Evolutionary conservation across 64 coral and sea anemone genomes (phyloP).

Genomic region (Cladopsammia gracilis): DNA sequence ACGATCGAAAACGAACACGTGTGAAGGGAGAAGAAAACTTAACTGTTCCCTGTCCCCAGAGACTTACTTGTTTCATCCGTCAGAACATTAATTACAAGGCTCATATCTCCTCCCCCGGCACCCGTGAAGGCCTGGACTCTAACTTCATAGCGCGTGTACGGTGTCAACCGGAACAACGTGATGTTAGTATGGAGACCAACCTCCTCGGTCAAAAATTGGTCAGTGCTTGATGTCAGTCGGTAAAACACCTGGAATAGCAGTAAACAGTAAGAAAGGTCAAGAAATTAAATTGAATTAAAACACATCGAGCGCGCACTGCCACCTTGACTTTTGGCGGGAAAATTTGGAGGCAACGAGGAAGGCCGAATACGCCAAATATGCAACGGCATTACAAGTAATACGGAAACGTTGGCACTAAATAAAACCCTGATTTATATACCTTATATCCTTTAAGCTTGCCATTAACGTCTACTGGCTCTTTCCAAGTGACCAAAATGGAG

Average conservation of each 20-base stretch:
- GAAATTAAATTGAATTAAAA: background rate
- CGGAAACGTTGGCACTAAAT: too few relatives aligned
- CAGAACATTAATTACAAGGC: background rate
- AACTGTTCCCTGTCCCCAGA: background rate
- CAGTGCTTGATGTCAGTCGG: background rate
- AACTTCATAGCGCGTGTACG: conserved; percentile 68
- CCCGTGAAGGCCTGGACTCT: conserved; percentile 57
- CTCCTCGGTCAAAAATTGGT: too few relatives aligned
- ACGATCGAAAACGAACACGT: too few relatives aligned
- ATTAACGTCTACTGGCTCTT: conserved; percentile 59
- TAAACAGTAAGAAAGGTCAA: background rate
- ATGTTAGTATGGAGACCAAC: background rate
- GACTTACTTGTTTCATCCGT: conserved; percentile 83
- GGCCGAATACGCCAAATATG: too few relatives aligned
- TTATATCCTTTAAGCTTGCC: conserved; percentile 61
- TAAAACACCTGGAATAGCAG: conserved; percentile 41
- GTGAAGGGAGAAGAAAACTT: too few relatives aligned
- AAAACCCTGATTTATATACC: background rate
- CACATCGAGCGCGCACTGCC: too few relatives aligned
- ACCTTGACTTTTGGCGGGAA: too few relatives aligned
- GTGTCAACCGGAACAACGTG: conserved; percentile 10
- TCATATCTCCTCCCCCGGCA: conserved; percentile 33
- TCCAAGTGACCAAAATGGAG: conserved; percentile 80
- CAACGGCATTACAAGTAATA: too few relatives aligned
- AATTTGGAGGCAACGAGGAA: too few relatives aligned